A percentile compares a stretch with the other conserved stretches of the same genome.
phyloP scores from a whole-genome alignment of 2,113 vertebrate genomes.

The Onychostruthus taczanowskii region DNA sequence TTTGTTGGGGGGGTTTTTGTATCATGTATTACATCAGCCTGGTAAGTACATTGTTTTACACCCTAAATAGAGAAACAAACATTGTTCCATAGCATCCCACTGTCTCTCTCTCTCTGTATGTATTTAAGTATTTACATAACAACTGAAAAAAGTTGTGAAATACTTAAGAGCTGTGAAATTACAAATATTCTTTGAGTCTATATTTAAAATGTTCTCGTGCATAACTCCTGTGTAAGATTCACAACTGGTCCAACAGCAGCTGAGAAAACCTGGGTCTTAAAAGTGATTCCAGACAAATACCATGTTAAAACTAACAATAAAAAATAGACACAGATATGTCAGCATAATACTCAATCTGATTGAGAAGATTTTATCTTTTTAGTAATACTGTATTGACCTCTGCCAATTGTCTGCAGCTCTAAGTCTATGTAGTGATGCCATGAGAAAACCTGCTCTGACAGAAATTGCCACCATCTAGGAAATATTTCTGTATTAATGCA shows the following conservation, averaged over 20 bases:
- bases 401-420: background rate
- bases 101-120: rapidly evolving
- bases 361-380: background rate
- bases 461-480: background rate
- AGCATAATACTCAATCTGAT: background rate
- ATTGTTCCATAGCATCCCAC: background rate
- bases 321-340: background rate
- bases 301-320: background rate
- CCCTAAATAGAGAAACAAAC: background rate
- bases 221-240: background rate
- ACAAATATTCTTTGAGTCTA: background rate
- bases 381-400: background rate
- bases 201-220: background rate
- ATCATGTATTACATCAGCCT: background rate
- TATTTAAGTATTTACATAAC: background rate
- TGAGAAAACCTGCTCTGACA: background rate
- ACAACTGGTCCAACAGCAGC: background rate
- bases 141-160: background rate
- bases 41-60: background rate
- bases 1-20: background rate
- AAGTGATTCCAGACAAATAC: background rate
- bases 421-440: background rate
- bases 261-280: background rate
- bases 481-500: background rate
- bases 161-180: background rate